Base-by-base conservation (phyloP, 2,113 vertebrate genomes). In the Peromyscus polionotus region DNA sequence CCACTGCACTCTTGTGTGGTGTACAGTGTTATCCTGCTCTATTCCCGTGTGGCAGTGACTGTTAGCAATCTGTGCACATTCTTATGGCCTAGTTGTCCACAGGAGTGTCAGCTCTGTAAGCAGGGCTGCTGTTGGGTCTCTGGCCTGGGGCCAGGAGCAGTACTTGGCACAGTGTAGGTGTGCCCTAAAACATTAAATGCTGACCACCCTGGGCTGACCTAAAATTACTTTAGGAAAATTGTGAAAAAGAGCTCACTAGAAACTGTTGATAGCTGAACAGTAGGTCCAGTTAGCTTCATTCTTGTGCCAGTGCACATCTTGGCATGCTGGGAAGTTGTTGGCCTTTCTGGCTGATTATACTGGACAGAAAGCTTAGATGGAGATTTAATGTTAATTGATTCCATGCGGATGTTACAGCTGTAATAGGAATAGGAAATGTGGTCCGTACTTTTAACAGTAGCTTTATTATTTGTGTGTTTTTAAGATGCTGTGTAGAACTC, bases 401-500 rank as follows among this genome's bases (percentile, higher is more conserved):
- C 93, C 90, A 20, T 96, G 96, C 96, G 96, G 65, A 92, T 94
- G 26, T 94, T 96, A 75, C 92, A 95, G 96, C 92, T 97, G 68
- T 98, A 79, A 48, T 42, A 86, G 93, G 93, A 92, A 31, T 42
- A 63, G 81, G 61, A 31, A 97, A 57, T 45, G 59, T 65, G 59
- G 11, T 73, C 91, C 79, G 83, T 93, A 95, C 94, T 97, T 96
- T 96, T 97, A 42, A 77, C 75, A 96, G 95, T 88, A 96, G 94
- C 92, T 93, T 88, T 61, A 89, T 97, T 98, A 97, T 98, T 79
- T n/a, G 79, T 77, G 61, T 13, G 14, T 81, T 96, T 85, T 95
- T 10, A 70, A 88, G 51, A 72, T 80, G 10, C 63, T 91, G 1
- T 80, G 59, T 86, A 33, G 54, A n/a, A 42, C 22, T 72, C 72